phyloP scores from a whole-genome alignment of 1,140 invertebrate genomes.

The Sarcophaga peregrina region DNA sequence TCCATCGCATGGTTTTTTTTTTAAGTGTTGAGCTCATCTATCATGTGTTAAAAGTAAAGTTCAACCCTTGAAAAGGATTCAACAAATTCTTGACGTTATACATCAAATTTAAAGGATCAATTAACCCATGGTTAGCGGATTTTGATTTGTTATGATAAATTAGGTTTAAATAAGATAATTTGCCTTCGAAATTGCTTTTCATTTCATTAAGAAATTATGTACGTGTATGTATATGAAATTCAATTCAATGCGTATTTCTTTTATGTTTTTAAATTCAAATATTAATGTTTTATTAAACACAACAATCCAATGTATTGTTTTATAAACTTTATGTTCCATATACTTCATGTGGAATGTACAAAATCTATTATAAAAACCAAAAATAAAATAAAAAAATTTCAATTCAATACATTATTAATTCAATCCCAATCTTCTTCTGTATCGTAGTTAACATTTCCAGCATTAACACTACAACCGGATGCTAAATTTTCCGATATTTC shows the following conservation, averaged over 20 bases:
- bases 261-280: no score
- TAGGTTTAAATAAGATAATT: no score
- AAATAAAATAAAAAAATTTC: neutral
- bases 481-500: constrained; percentile 19
- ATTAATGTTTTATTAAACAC: no score
- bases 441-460: constrained; percentile 34
- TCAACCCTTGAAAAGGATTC: neutral
- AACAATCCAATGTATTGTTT: no score
- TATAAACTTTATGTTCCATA: no score
- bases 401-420: neutral
- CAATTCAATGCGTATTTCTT: no score
- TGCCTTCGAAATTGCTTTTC: no score
- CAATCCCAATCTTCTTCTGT: constrained; percentile 48
- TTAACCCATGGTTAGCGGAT: neutral
- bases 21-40: neutral
- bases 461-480: constrained; percentile 12
- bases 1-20: neutral
- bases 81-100: neutral
- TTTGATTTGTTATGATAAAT: no score
- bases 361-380: no score
- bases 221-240: no score
- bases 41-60: neutral
- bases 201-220: no score
- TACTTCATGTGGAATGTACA: no score
- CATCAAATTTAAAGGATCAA: neutral